Base-by-base conservation (phyloP, 2,797 vertebrate species). In the Pygocentrus nattereri region DNA sequence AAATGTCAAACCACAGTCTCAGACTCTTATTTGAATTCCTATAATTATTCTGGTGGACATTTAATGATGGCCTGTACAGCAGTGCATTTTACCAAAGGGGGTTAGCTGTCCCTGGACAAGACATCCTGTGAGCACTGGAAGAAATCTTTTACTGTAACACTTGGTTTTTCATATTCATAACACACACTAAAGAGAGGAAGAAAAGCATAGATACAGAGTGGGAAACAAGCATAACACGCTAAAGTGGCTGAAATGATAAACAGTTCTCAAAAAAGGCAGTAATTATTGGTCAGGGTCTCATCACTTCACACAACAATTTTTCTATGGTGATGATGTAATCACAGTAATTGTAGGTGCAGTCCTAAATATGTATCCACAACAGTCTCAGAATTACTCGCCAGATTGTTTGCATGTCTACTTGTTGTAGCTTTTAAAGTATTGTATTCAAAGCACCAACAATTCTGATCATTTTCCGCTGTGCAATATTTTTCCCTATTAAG, bases 11-110 rank as follows among this genome's bases (percentile, higher is more conserved):
- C 82, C 77, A 52, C 82, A 84, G 86, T 89, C 68, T 71, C 54
- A 49, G 82, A 82, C 87, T 91, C 85, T 87, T 78, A 84, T 86
- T 90, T 73, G 73, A 85, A 88, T 89, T 88, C 76, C 56, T 85
- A 87, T 92, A 93, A 93, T 93, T 90, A 92, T 88, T 82, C 79
- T 92, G 88, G 90, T 85, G 44, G 5, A 38, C 77, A 78, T 78
- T 81, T 87, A 90, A 91, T 89, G 90, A 92, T 87, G 79, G 88
- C 88, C 87, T 87, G 79, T 87, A 79, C 47, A 0, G 85, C 21
- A n/a, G 75, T 78, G 44, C 78, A 74, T 83, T 80, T 16, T 80
- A 61, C 50, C 18, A 30, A 77, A 82, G 83, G 82, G 71, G 73
- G 38, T 59, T 54, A 59, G 83, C 64, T 80, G 81, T 83, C 85